Evolutionary conservation across 64 coral and sea anemone genomes (phyloP).

Genomic region (Porites lutea): DNA sequence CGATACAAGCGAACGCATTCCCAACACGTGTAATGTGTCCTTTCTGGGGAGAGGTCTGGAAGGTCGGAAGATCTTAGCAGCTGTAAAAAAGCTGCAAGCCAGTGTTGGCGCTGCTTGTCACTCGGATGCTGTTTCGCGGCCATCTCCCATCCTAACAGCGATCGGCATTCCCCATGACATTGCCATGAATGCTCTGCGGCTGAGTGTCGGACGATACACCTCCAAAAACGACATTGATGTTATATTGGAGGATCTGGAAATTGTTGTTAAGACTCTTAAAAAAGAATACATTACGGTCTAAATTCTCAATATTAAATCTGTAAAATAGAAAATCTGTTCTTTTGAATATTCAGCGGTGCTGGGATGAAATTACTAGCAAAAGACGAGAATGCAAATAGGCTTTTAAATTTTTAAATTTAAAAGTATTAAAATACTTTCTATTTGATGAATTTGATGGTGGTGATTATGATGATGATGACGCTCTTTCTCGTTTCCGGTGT

Average conservation of each 20-base stretch:
- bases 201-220: conserved; percentile 93
- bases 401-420: no score
- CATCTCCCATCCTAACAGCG: conserved; percentile 89
- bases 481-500: no score
- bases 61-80: conserved; percentile 66
- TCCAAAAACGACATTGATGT: conserved; percentile 76
- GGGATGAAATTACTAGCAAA: no score
- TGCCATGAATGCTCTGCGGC: conserved; percentile 93
- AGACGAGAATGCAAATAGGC: no score
- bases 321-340: no score
- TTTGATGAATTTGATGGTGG: no score
- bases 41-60: conserved; percentile 76
- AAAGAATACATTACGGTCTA: background rate
- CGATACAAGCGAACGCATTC: conserved; percentile 80
- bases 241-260: conserved; percentile 80
- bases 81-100: conserved; percentile 64
- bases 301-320: no score
- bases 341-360: no score
- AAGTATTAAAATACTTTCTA: no score
- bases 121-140: conserved; percentile 69
- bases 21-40: conserved; percentile 97
- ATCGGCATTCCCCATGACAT: conserved; percentile 79
- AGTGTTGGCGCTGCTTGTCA: conserved; percentile 99
- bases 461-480: no score
- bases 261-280: conserved; percentile 61